These are phyloP conservation scores for Nipponacmea schrenckii DNA, from an alignment of 2,888 invertebrate species.

Conservation along the genomic window DNA sequence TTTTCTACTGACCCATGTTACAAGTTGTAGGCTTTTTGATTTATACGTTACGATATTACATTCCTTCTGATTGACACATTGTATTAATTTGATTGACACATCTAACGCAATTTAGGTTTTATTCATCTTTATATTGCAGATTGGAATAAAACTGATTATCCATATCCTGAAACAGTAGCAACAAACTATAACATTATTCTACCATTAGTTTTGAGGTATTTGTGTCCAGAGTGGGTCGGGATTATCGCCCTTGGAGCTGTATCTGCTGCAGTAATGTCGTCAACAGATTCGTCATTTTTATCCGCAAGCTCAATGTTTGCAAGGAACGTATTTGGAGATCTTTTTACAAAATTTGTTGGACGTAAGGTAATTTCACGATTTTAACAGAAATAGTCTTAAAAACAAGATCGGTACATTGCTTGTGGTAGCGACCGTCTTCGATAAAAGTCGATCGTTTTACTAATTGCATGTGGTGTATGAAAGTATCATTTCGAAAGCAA, in stretches of 20 bases:
- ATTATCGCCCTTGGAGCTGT: constrained; percentile 98
- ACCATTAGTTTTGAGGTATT: constrained; percentile 94
- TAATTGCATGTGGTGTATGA: no score
- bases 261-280: constrained; percentile 99
- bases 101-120: no score
- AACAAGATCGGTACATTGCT: no score
- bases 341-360: constrained; percentile 87
- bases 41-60: no score
- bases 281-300: constrained; percentile 96
- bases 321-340: constrained; percentile 95
- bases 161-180: constrained; percentile 52
- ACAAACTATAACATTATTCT: constrained; percentile 89
- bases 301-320: constrained; percentile 99
- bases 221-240: constrained; percentile 94
- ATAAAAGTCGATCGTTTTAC: no score
- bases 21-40: no score
- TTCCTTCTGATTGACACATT: no score
- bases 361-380: constrained; percentile 78
- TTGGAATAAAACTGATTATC: constrained; percentile 93
- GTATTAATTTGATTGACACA: no score
- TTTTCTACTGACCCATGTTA: no score
- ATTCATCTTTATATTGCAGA: constrained; percentile 74
- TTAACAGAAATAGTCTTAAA: no score
- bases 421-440: no score
- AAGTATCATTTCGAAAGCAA: no score